These are phyloP conservation scores for Alexandromys oeconomus DNA, from an alignment of 2,797 vertebrate species.

Conservation along the genomic window DNA sequence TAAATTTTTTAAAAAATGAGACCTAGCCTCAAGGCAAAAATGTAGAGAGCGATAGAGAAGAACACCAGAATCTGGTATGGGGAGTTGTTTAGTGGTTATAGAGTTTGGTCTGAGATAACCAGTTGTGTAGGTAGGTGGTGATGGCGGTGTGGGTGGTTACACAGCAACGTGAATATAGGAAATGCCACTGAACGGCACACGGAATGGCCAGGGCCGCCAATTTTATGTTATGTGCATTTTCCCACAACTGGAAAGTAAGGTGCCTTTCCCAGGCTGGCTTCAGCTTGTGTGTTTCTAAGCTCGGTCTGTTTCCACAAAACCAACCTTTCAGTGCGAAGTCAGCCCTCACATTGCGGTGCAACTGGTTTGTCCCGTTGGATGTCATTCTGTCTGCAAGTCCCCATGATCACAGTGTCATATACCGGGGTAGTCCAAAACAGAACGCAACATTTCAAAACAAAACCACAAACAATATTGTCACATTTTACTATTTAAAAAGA, in stretches of 20 bases:
- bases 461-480: background rate
- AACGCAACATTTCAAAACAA: constrained; percentile 51
- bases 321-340: background rate
- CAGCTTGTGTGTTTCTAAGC: constrained; percentile 46
- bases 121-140: background rate
- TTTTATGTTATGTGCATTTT: constrained; percentile 30
- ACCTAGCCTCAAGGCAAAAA: background rate
- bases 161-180: background rate
- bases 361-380: background rate
- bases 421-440: background rate
- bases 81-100: background rate
- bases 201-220: background rate
- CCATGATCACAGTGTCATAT: background rate
- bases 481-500: constrained; percentile 35
- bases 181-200: background rate
- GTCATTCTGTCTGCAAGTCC: constrained; percentile 23
- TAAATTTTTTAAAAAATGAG: background rate
- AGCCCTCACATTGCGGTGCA: background rate
- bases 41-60: background rate
- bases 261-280: background rate
- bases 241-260: background rate
- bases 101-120: background rate
- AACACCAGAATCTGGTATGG: background rate
- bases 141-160: background rate
- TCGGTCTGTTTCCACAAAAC: constrained; percentile 36